Percentiles rank a stretch among this genome's conserved stretches.
phyloP scores from a whole-genome alignment of 2,888 invertebrate species.

The Phengaris arion region DNA sequence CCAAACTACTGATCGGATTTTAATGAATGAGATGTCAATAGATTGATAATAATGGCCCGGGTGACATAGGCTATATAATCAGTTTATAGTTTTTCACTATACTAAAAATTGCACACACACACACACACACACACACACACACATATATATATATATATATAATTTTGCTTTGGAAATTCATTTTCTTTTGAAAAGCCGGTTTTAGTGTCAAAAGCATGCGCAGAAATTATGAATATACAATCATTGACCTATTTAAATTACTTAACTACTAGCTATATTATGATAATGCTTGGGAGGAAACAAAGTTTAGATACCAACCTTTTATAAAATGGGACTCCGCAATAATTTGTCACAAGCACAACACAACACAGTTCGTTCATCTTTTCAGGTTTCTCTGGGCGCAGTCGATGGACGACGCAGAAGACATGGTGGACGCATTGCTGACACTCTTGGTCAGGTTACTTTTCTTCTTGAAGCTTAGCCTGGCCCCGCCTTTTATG shows the following conservation, averaged over 20 bases:
- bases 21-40: too few relatives aligned
- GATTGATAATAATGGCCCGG: too few relatives aligned
- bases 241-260: background rate
- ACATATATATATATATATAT: too few relatives aligned
- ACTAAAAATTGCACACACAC: too few relatives aligned
- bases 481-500: conserved; percentile 71
- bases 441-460: conserved; percentile 50
- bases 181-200: background rate
- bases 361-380: conserved; percentile 54
- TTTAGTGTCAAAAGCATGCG: background rate
- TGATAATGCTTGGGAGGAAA: background rate
- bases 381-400: conserved; percentile 57
- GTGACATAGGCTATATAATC: too few relatives aligned
- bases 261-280: too few relatives aligned
- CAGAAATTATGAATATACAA: background rate
- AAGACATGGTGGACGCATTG: conserved; percentile 58
- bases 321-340: conserved; percentile 47
- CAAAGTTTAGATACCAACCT: conserved; percentile 54
- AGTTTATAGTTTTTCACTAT: too few relatives aligned
- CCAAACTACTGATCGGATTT: too few relatives aligned
- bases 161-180: too few relatives aligned
- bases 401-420: conserved; percentile 51
- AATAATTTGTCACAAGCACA: conserved; percentile 57
- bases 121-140: too few relatives aligned
- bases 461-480: conserved; percentile 64